Evolutionary conservation across 2,797 vertebrate genomes (phyloP).

Genomic region (Myotis myotis): DNA sequence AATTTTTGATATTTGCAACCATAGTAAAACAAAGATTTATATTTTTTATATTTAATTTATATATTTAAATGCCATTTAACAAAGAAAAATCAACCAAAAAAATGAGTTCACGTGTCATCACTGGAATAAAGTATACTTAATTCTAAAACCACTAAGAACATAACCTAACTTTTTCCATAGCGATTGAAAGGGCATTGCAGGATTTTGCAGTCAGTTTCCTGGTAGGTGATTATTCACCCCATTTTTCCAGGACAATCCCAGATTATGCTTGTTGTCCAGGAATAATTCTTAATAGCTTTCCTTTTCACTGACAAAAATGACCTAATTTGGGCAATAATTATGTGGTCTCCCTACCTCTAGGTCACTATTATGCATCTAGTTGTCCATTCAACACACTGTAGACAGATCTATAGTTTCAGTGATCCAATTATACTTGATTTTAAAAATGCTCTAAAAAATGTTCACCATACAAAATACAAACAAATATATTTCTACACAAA

Average conservation of each 20-base stretch:
- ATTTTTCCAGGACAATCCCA: background rate
- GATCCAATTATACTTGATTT: background rate
- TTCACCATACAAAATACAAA: background rate
- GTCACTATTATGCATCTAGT: background rate
- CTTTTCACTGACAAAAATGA: background rate
- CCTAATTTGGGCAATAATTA: background rate
- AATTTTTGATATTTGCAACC: too few species aligned
- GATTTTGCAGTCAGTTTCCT: background rate
- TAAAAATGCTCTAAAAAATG: background rate
- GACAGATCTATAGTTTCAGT: background rate
- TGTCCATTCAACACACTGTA: background rate
- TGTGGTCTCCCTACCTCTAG: background rate
- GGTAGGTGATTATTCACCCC: background rate
- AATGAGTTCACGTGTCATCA: too few species aligned
- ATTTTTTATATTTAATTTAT: too few species aligned
- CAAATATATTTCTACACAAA: background rate
- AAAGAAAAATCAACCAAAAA: too few species aligned
- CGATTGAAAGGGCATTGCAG: background rate
- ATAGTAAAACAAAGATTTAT: too few species aligned
- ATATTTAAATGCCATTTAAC: too few species aligned
- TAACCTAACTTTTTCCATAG: background rate
- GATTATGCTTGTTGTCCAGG: background rate
- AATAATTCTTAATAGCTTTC: constrained; percentile 18
- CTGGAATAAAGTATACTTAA: background rate
- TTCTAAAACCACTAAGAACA: background rate